These are phyloP conservation scores for Diogma glabrata DNA, from an alignment of 2,888 invertebrate species.

Conservation along the genomic window DNA sequence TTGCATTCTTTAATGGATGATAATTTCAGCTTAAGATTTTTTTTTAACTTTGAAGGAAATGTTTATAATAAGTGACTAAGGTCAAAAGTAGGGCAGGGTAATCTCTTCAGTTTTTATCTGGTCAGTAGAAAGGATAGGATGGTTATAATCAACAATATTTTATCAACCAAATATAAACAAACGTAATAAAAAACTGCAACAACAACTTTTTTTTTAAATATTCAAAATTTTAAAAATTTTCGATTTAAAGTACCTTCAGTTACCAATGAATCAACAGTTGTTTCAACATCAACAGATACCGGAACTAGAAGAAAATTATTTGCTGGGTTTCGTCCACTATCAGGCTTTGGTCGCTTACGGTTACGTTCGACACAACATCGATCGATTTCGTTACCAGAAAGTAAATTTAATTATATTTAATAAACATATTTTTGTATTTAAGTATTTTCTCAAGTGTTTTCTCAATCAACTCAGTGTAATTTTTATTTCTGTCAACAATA, in stretches of 20 bases:
- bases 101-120: too few species aligned
- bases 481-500: too few species aligned
- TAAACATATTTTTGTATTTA: constrained; percentile 24
- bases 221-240: constrained; percentile 4
- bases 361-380: constrained; percentile 63
- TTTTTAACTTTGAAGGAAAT: too few species aligned
- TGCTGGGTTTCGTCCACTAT: constrained; percentile 70
- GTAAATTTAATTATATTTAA: constrained; percentile 38
- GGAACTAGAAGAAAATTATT: constrained; percentile 64
- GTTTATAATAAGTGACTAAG: too few species aligned
- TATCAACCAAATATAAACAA: too few species aligned
- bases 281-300: constrained; percentile 33
- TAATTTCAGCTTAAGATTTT: too few species aligned
- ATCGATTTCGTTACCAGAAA: constrained; percentile 78
- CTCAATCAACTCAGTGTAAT: too few species aligned
- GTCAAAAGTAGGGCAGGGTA: too few species aligned
- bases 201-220: background rate
- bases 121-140: too few species aligned
- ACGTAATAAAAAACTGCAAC: too few species aligned
- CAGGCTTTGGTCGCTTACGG: constrained; percentile 58
- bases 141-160: too few species aligned
- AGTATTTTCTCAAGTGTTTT: constrained; percentile 19
- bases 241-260: constrained; percentile 4
- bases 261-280: constrained; percentile 5
- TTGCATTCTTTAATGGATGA: too few species aligned